phyloP scores from a whole-genome alignment of 53 echinoderm and acorn worm species.

The Hippasteria phrygiana region DNA sequence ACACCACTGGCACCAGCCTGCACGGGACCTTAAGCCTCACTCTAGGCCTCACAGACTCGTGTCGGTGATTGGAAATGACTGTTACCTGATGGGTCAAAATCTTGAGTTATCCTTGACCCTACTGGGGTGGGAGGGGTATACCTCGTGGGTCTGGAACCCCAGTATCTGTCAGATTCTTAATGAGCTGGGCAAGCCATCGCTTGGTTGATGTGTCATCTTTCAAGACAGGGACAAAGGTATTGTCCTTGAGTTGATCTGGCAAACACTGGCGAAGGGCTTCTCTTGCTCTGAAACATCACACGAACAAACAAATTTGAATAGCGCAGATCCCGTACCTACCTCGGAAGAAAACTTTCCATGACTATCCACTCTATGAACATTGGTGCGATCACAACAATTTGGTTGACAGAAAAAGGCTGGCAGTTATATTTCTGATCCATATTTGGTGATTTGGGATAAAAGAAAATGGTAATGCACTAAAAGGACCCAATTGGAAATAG shows the following conservation, averaged over 20 bases:
- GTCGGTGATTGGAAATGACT: no score
- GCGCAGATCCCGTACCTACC: neutral
- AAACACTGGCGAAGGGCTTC: conserved; percentile 97
- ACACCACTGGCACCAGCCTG: neutral
- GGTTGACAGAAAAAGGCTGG: no score
- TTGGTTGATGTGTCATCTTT: conserved; percentile 99
- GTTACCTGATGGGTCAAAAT: neutral
- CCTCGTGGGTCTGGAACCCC: conserved; percentile 79
- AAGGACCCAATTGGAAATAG: no score
- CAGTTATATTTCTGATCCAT: no score
- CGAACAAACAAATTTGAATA: neutral
- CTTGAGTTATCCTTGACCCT: neutral
- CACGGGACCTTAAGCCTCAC: neutral
- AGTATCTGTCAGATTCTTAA: conserved; percentile 98
- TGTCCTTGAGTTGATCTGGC: conserved; percentile 98
- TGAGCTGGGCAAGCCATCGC: conserved; percentile 97
- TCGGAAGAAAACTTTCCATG: no score
- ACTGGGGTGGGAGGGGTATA: conserved; percentile 91
- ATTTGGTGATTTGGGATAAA: no score
- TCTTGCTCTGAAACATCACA: conserved; percentile 78
- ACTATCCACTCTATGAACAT: no score
- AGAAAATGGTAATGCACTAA: no score
- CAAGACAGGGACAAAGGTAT: conserved; percentile 90
- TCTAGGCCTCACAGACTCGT: neutral
- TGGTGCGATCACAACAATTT: no score